Percentiles rank a stretch among this genome's conserved stretches.
Evolutionary conservation across 2,888 invertebrate species (phyloP).

Genomic region (Pollenia amentaria): DNA sequence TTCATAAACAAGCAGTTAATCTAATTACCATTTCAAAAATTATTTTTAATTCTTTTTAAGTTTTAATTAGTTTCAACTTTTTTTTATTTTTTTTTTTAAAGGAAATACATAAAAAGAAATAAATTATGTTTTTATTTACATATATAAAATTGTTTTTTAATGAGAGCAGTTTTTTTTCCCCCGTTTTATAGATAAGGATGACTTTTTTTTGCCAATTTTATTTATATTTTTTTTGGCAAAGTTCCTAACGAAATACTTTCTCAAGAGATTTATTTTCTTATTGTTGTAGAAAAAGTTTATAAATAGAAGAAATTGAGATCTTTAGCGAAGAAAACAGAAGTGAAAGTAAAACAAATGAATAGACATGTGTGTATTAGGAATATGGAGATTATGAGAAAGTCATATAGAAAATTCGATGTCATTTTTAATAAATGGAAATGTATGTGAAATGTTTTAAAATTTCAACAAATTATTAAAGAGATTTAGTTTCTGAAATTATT

Average conservation of each 20-base stretch:
- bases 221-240: background rate
- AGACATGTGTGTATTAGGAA: no score
- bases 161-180: background rate
- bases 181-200: background rate
- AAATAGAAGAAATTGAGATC: background rate
- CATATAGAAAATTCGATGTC: no score
- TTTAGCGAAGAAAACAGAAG: background rate
- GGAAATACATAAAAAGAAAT: no score
- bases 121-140: background rate
- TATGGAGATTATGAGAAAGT: no score
- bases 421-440: no score
- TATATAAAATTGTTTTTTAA: slow-evolving; percentile 21
- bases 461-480: no score
- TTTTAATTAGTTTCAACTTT: background rate
- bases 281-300: background rate
- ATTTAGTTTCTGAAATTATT: no score
- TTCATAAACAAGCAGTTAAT: no score
- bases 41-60: background rate
- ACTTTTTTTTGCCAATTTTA: background rate
- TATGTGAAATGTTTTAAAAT: no score
- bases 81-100: no score
- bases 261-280: background rate
- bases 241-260: slow-evolving; percentile 7
- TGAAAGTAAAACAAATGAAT: no score
- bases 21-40: no score